Evolutionary conservation across 2,113 vertebrate genomes (phyloP), one percentile per base, ranked within the genome.

Genomic region (Myodes glareolus): DNA sequence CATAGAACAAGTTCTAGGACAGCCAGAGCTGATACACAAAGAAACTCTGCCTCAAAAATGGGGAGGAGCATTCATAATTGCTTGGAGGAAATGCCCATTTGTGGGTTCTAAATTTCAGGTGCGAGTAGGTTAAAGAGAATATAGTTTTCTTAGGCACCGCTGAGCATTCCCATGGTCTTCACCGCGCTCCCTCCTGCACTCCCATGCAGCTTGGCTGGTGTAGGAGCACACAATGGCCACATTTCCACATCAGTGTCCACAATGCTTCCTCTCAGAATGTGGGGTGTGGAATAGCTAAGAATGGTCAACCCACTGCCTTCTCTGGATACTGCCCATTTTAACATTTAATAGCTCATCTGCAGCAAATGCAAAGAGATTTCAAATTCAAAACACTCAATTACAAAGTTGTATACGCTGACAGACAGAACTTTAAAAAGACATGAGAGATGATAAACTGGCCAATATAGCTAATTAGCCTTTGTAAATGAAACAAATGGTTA

Each of bases 401-500:
- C n/a, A 65, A 67, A 61, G 63, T 92, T 81, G 89, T 67, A 58
- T 4, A 65, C n/a, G 55, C 76, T 23, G 70, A 61, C 3, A 93
- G 55, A 52, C 3, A 93, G 45, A 91, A 94, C 61, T 84, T 65
- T 45, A 73, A 80, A 77, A 80, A 91, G 93, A 63, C 27, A 90
- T 50, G 45, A 33, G 52, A 63, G 91, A 61, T 61, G 36, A 81
- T 55, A 92, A 88, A 6, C 65, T 14, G 36, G 52, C 39, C 36
- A 39, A 16, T 55, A n/a, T 25, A 23, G 36, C 55, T 61, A 73
- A 75, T 81, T 68, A 75, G 45, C 21, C 72, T 13, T 68, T 73
- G 81, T 63, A 65, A 89, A 72, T 82, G 76, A 96, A 92, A 68
- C 67, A 96, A 92, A 68, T 61, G 65, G 42, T 47, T 70, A 58